phyloP scores from a whole-genome alignment of 2,113 vertebrate genomes.

The Passer montanus region DNA sequence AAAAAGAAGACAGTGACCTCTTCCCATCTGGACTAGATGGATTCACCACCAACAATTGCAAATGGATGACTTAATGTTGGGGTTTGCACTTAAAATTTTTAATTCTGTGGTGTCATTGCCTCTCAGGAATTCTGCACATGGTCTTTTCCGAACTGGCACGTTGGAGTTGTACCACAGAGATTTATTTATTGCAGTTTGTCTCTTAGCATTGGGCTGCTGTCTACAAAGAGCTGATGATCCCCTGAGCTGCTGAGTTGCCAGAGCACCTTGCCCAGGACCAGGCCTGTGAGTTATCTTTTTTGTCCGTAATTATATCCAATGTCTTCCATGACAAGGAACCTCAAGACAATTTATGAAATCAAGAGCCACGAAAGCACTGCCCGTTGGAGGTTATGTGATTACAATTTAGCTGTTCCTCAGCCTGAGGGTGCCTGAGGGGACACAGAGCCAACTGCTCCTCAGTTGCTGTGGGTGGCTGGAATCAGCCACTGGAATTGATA shows the following conservation, averaged over 20 bases:
- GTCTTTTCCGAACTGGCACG: neutral
- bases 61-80: conserved; percentile 41
- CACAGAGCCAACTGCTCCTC: neutral
- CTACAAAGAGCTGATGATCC: neutral
- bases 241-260: neutral
- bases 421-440: neutral
- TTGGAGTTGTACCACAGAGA: neutral
- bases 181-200: neutral
- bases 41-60: conserved; percentile 32
- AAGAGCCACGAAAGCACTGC: neutral
- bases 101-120: neutral
- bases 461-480: neutral
- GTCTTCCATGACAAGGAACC: neutral
- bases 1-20: conserved; percentile 45
- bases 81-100: neutral
- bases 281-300: neutral
- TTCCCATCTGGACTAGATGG: conserved; percentile 41
- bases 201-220: neutral
- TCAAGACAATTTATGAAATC: neutral
- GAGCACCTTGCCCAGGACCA: neutral
- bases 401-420: neutral
- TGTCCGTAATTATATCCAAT: neutral
- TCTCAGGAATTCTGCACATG: neutral
- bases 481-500: neutral
- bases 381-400: neutral